Evolutionary conservation across 2,888 invertebrate genomes (phyloP).

Genomic region (Andricus curvator): DNA sequence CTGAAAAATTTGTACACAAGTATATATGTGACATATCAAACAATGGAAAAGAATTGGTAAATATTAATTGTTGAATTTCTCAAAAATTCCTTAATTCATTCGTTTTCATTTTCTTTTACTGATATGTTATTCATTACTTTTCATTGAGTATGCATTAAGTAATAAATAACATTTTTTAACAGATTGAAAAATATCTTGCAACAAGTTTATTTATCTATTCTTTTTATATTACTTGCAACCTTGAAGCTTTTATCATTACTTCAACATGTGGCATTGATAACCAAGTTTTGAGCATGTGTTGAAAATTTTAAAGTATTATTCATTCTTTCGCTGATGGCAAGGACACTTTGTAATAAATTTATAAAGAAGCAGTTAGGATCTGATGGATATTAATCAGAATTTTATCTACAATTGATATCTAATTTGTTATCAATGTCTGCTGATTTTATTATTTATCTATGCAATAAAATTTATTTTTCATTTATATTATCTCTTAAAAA

Average conservation of each 20-base stretch:
- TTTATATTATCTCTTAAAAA: no score
- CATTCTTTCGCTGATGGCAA: not conserved
- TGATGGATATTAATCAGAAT: no score
- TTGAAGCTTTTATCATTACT: not conserved
- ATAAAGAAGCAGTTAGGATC: no score
- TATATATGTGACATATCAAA: constrained; percentile 15
- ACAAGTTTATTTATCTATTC: not conserved
- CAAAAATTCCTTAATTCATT: not conserved
- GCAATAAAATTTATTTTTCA: no score
- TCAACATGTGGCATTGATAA: not conserved
- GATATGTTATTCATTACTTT: not conserved
- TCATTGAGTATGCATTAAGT: not conserved
- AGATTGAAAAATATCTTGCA: not conserved
- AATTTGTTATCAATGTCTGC: no score
- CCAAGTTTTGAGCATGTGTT: not conserved
- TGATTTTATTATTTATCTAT: no score
- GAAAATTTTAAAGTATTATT: not conserved
- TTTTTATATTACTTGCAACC: not conserved
- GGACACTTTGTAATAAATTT: not conserved
- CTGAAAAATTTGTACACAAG: constrained; percentile 6
- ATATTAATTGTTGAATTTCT: not conserved
- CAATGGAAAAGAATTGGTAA: not conserved
- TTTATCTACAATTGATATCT: no score
- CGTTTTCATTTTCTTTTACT: not conserved
- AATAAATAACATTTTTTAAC: not conserved